A percentile compares a stretch with the other conserved stretches of the same genome.
Conservation (phyloP, 2,888 invertebrate species). For the Pardosa pseudoannulata region DNA sequence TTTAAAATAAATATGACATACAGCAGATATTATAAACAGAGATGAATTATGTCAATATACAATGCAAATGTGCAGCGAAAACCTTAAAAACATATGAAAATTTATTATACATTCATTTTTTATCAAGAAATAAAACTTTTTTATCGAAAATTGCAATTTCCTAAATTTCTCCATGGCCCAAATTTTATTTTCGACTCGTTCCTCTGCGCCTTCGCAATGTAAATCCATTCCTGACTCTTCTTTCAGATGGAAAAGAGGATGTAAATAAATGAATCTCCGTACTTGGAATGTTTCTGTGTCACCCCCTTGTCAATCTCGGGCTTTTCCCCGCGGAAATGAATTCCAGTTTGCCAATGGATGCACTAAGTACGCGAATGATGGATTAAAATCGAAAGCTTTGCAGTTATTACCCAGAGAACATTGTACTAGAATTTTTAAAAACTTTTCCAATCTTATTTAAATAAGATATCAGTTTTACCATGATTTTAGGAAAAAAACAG, state of each 20-base stretch:
- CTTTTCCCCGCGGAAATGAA: constrained; percentile 40
- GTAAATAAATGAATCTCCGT: constrained; percentile 44
- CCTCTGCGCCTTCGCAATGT: too few species aligned
- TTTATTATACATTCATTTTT: too few species aligned
- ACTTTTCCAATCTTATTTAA: too few species aligned
- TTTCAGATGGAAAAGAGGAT: constrained; percentile 31
- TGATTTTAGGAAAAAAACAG: too few species aligned
- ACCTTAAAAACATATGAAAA: too few species aligned
- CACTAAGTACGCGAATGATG: not conserved
- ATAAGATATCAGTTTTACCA: too few species aligned
- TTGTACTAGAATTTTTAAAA: not conserved
- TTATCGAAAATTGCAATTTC: constrained; percentile 46
- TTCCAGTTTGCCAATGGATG: not conserved
- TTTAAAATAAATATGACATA: too few species aligned
- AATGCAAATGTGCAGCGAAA: too few species aligned
- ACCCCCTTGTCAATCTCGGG: constrained; percentile 18
- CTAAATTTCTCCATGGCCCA: not conserved
- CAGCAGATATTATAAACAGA: too few species aligned
- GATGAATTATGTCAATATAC: too few species aligned
- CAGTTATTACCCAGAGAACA: not conserved
- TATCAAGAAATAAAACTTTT: too few species aligned
- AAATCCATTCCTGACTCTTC: constrained; percentile 37
- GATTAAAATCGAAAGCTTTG: not conserved
- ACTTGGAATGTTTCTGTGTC: constrained; percentile 33
- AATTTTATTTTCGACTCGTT: not conserved